Conservation (phyloP, 2,113 vertebrate species). For the Alethe castanea region DNA sequence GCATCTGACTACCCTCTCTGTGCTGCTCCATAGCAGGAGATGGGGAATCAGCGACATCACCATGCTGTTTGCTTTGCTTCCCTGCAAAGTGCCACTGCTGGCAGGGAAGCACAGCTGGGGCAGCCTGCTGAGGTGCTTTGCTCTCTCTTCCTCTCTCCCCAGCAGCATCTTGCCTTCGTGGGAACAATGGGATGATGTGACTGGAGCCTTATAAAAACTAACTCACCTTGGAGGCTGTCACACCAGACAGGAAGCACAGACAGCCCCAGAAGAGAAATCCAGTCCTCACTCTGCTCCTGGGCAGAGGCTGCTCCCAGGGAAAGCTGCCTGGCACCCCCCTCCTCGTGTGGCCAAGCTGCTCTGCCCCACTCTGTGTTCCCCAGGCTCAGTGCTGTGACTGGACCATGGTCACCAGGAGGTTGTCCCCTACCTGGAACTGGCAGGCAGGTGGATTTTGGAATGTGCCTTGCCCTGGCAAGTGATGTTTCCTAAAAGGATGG, state of each 20-base stretch:
- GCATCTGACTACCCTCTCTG: background rate
- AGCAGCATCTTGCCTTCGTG: background rate
- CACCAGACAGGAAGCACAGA: background rate
- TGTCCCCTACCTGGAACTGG: accelerated
- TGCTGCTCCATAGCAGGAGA: accelerated
- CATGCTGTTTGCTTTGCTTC: background rate
- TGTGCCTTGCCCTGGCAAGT: background rate
- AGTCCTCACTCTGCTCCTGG: background rate
- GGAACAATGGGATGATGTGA: slow-evolving; percentile 31
- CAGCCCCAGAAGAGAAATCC: background rate
- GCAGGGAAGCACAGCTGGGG: background rate
- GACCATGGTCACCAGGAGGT: background rate
- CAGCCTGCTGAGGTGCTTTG: background rate
- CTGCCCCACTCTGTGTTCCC: background rate
- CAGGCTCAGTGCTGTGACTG: accelerated
- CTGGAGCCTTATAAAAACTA: background rate
- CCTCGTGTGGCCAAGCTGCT: accelerated
- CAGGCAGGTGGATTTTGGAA: background rate
- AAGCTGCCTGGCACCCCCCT: background rate
- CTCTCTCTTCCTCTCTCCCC: background rate
- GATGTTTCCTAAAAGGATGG: background rate
- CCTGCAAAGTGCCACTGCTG: background rate
- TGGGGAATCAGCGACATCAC: background rate
- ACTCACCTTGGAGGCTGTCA: background rate
- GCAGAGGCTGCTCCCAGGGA: background rate